Evolutionary conservation across 2,888 invertebrate genomes (phyloP).

Genomic region (Acronicta leporina): DNA sequence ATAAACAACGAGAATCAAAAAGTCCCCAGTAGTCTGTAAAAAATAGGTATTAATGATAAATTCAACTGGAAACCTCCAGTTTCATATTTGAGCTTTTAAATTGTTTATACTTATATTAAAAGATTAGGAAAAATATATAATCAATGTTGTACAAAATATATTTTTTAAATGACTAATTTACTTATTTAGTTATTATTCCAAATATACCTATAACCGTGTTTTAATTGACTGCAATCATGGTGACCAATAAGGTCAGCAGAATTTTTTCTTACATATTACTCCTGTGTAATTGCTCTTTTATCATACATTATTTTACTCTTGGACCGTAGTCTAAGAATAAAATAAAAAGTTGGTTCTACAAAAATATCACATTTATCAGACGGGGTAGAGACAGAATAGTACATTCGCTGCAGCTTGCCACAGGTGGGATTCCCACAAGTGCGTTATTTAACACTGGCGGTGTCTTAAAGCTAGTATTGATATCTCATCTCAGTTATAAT

Average conservation of each 20-base stretch:
- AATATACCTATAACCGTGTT: not conserved
- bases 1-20: conserved; percentile 2
- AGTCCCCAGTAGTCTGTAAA: not conserved
- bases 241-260: conserved; percentile 20
- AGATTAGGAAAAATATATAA: not conserved
- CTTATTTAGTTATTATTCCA: conserved; percentile 5
- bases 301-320: too few species aligned
- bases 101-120: not conserved
- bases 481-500: not conserved
- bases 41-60: not conserved
- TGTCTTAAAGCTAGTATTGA: not conserved
- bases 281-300: conserved; percentile 30
- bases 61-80: not conserved
- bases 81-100: too few species aligned
- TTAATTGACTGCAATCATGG: conserved; percentile 29
- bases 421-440: not conserved
- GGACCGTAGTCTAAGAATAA: conserved; percentile 16
- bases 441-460: not conserved
- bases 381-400: conserved; percentile 18
- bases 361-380: conserved; percentile 54
- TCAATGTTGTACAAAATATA: not conserved
- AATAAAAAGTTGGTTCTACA: conserved; percentile 31
- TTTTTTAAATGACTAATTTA: not conserved
- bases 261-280: conserved; percentile 19
- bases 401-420: conserved; percentile 24